phyloP scores from a whole-genome alignment of 2,888 invertebrate species.

The Apotomis betuletana region DNA sequence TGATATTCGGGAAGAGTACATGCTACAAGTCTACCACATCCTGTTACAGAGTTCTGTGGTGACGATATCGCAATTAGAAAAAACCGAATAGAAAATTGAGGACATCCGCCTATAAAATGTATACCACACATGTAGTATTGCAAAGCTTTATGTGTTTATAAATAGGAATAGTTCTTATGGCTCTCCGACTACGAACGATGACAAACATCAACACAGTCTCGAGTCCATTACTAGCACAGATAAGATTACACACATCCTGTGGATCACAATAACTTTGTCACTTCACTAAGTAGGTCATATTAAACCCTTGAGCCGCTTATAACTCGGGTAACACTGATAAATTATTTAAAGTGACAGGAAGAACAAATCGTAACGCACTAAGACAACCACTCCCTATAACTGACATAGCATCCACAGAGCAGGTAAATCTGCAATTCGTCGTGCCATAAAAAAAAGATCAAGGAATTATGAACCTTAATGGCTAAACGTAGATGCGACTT shows the following conservation, averaged over 20 bases:
- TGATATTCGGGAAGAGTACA: slow-evolving; percentile 27
- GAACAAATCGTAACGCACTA: slow-evolving; percentile 41
- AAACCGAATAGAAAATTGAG: slow-evolving; percentile 20
- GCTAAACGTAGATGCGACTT: slow-evolving; percentile 26
- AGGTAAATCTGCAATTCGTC: slow-evolving; percentile 73
- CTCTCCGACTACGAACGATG: slow-evolving; percentile 21
- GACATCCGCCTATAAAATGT: slow-evolving; percentile 31
- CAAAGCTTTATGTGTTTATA: slow-evolving; percentile 8
- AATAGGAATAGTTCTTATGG: slow-evolving; percentile 14
- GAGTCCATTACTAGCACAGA: slow-evolving; percentile 24
- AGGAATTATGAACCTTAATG: slow-evolving; percentile 46
- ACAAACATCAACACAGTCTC: slow-evolving; percentile 21
- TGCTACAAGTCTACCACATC: slow-evolving; percentile 54
- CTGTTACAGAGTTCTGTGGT: slow-evolving; percentile 55
- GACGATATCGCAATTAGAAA: slow-evolving; percentile 31
- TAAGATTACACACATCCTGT: slow-evolving; percentile 35
- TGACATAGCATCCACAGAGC: slow-evolving; percentile 60
- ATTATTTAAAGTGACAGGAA: slow-evolving; percentile 41
- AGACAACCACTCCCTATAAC: slow-evolving; percentile 50
- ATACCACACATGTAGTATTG: slow-evolving; percentile 17
- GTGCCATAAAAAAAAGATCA: slow-evolving; percentile 54
- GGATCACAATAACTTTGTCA: slow-evolving; percentile 18
- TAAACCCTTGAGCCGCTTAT: slow-evolving; percentile 47
- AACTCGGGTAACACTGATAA: slow-evolving; percentile 46
- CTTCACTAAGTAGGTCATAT: slow-evolving; percentile 37